phyloP scores from a whole-genome alignment of 1,140 invertebrate species.

The Colletes gigas region DNA sequence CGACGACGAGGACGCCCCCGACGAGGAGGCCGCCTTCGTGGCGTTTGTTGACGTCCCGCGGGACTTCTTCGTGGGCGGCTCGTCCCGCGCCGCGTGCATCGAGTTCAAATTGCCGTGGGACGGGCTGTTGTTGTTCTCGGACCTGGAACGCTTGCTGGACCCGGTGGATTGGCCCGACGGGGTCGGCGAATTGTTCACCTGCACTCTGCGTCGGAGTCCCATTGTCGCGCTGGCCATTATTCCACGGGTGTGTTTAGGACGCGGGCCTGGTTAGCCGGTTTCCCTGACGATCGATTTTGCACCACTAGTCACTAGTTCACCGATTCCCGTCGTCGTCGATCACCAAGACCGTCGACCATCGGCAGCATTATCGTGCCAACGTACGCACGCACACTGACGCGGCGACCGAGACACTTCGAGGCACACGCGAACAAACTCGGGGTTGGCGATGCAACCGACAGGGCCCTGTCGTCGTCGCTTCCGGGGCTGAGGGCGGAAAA shows the following conservation, averaged over 20 bases:
- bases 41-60: constrained; percentile 64
- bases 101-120: constrained; percentile 80
- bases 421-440: constrained; percentile 4
- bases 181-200: constrained; percentile 72
- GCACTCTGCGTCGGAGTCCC: constrained; percentile 78
- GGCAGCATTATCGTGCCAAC: constrained; percentile 33
- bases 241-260: constrained; percentile 32
- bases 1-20: constrained; percentile 19
- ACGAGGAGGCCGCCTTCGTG: constrained; percentile 50
- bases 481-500: constrained; percentile 6
- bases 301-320: constrained; percentile 43
- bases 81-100: constrained; percentile 66
- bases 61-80: constrained; percentile 76
- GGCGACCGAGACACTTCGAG: constrained; percentile 5
- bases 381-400: background rate
- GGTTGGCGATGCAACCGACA: background rate
- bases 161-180: constrained; percentile 57
- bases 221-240: constrained; percentile 78
- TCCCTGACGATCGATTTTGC: constrained; percentile 41
- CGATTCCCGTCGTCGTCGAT: constrained; percentile 42
- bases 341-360: constrained; percentile 35
- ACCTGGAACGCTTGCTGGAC: constrained; percentile 76
- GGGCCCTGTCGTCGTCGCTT: constrained; percentile 9
- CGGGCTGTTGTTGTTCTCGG: constrained; percentile 80
- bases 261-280: constrained; percentile 6